Evolutionary conservation across 2,797 vertebrate species (phyloP).

Genomic region (Acrossocheilus wenchowensis): DNA sequence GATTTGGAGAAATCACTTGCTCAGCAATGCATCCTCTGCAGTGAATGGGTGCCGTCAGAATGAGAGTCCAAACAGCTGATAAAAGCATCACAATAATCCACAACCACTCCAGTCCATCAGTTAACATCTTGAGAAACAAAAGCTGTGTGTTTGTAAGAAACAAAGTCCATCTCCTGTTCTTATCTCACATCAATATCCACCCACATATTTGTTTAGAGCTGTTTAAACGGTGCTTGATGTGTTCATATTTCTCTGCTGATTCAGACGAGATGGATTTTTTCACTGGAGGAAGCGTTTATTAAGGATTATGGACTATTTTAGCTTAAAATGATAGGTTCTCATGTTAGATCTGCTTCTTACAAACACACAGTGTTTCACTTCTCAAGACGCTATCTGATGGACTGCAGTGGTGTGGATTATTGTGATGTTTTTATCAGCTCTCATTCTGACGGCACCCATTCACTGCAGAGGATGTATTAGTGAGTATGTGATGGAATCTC

Average conservation of each 20-base stretch:
- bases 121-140: not conserved
- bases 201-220: not conserved
- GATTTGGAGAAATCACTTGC: not conserved
- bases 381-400: not conserved
- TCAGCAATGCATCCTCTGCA: not conserved
- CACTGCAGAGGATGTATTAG: not conserved
- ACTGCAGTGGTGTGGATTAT: not conserved
- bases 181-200: not conserved
- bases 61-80: not conserved
- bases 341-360: not conserved
- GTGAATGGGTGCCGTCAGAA: not conserved
- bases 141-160: not conserved
- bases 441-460: not conserved
- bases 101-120: not conserved
- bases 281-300: not conserved
- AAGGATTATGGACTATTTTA: not conserved
- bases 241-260: not conserved
- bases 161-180: not conserved
- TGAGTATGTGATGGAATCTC: not conserved
- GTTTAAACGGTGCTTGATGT: not conserved
- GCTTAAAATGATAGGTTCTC: not conserved
- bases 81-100: not conserved
- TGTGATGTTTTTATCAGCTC: not conserved
- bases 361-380: no score
- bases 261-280: not conserved